phyloP scores from a whole-genome alignment of 2,113 vertebrate species.

The Eulacestoma nigropectus region DNA sequence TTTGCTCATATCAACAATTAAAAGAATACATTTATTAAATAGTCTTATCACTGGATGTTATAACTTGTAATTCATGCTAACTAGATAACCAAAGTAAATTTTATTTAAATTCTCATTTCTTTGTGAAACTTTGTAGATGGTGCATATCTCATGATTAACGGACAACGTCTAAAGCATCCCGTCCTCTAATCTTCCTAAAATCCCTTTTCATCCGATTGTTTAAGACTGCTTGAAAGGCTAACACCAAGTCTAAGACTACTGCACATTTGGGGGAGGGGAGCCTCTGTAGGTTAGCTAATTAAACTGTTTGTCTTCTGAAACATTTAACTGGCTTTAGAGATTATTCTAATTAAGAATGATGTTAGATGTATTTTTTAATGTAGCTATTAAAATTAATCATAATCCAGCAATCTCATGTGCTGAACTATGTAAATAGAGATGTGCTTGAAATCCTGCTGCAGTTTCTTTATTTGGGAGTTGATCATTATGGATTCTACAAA shows the following conservation, averaged over 20 bases:
- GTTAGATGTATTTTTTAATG: slow-evolving; percentile 83
- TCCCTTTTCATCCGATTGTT: slow-evolving; percentile 99
- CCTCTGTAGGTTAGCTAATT: slow-evolving; percentile 91
- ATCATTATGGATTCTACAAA: slow-evolving; percentile 31
- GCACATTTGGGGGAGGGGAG: slow-evolving; percentile 84
- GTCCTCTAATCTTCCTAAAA: slow-evolving; percentile 98
- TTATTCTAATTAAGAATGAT: slow-evolving; percentile 85
- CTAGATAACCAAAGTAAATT: slow-evolving; percentile 78
- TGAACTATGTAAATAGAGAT: slow-evolving; percentile 75
- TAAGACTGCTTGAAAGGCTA: slow-evolving; percentile 98
- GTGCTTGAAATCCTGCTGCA: slow-evolving; percentile 63
- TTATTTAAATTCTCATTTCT: slow-evolving; percentile 76
- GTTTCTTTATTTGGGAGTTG: slow-evolving; percentile 53
- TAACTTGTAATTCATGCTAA: slow-evolving; percentile 78
- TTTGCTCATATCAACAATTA: slow-evolving; percentile 79
- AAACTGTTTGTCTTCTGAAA: slow-evolving; percentile 94
- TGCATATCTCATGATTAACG: slow-evolving; percentile 92
- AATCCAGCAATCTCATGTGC: slow-evolving; percentile 73
- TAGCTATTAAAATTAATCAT: slow-evolving; percentile 83
- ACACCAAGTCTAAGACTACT: slow-evolving; percentile 83
- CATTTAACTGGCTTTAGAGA: slow-evolving; percentile 90
- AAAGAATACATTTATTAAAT: slow-evolving; percentile 78
- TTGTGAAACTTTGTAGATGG: slow-evolving; percentile 79
- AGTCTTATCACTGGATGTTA: slow-evolving; percentile 75
- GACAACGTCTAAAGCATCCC: slow-evolving; percentile 95